A percentile compares a stretch with the other conserved stretches of the same genome.
Conservation (phyloP, 1,140 invertebrate genomes). For the Hestina assimilis region DNA sequence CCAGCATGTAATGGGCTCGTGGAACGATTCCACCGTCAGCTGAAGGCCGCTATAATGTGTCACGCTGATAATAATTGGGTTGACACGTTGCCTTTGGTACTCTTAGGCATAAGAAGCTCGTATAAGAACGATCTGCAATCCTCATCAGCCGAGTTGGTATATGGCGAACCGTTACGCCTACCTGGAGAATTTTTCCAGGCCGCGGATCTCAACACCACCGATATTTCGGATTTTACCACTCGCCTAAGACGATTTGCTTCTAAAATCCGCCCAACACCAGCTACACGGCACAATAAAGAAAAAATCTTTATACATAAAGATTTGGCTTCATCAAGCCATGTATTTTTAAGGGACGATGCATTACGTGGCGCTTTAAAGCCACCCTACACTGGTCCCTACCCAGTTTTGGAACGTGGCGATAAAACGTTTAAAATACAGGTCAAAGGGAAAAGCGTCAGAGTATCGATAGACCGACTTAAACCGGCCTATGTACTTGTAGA, state of each 20-base stretch:
- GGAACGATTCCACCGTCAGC: not conserved
- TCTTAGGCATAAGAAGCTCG: conserved; percentile 16
- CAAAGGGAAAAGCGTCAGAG: conserved; percentile 1
- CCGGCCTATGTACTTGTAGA: conserved; percentile 2
- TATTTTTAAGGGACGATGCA: conserved; percentile 21
- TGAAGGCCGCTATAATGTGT: not conserved
- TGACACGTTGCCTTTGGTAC: conserved; percentile 14
- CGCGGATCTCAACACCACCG: not conserved
- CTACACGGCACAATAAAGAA: conserved; percentile 17
- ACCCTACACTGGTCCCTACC: conserved; percentile 8
- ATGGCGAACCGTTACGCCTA: conserved; percentile 3
- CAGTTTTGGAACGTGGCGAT: not conserved
- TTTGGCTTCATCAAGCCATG: conserved; percentile 9
- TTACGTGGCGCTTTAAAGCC: conserved; percentile 4
- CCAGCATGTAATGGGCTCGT: not conserved
- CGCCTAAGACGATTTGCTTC: conserved; percentile 7
- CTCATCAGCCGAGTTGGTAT: conserved; percentile 7
- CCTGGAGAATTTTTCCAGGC: conserved; percentile 16
- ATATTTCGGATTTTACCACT: conserved; percentile 16
- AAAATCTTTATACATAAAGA: conserved; percentile 26
- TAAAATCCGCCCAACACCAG: conserved; percentile 17
- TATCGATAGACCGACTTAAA: conserved; percentile 5
- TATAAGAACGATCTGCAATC: conserved; percentile 1
- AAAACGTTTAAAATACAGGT: conserved; percentile 3
- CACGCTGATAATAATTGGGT: conserved; percentile 11